phyloP scores from a whole-genome alignment of 1,140 invertebrate species.

The Copidosoma floridanum region DNA sequence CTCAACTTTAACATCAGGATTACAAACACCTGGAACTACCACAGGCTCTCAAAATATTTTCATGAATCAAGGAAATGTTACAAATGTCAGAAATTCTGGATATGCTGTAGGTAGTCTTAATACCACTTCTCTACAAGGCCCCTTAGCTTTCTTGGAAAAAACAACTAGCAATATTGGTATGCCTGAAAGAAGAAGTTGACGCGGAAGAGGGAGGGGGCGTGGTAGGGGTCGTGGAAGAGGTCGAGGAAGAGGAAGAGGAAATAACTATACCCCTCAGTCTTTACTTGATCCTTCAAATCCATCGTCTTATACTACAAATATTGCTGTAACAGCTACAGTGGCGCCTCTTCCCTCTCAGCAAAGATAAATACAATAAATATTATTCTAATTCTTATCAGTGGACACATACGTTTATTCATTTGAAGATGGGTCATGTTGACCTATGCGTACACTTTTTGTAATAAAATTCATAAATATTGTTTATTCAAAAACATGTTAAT shows the following conservation, averaged over 20 bases:
- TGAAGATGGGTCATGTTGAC: too few species aligned
- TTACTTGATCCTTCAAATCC: slow-evolving; percentile 51
- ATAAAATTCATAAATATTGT: too few species aligned
- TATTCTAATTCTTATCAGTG: too few species aligned
- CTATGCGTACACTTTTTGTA: too few species aligned
- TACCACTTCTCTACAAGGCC: slow-evolving; percentile 61
- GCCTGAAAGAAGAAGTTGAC: slow-evolving; percentile 63
- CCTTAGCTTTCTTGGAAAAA: slow-evolving; percentile 69
- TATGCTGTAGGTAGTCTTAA: slow-evolving; percentile 47
- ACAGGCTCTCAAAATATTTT: slow-evolving; percentile 53
- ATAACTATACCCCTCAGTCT: slow-evolving; percentile 38
- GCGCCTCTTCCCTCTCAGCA: slow-evolving; percentile 54
- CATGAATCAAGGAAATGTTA: slow-evolving; percentile 43
- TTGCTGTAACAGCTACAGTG: slow-evolving; percentile 41
- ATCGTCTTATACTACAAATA: slow-evolving; percentile 48
- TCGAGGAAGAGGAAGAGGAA: slow-evolving; percentile 55
- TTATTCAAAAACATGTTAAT: too few species aligned
- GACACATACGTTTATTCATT: too few species aligned
- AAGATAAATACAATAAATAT: too few species aligned
- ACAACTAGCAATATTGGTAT: slow-evolving; percentile 73
- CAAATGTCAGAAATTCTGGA: slow-evolving; percentile 30
- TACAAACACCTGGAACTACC: too few species aligned
- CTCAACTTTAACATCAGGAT: too few species aligned
- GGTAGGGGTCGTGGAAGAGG: slow-evolving; percentile 60
- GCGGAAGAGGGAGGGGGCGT: slow-evolving; percentile 62